Evolutionary conservation across 2,113 vertebrate genomes (phyloP).

Genomic region (Ammodytes dubius): DNA sequence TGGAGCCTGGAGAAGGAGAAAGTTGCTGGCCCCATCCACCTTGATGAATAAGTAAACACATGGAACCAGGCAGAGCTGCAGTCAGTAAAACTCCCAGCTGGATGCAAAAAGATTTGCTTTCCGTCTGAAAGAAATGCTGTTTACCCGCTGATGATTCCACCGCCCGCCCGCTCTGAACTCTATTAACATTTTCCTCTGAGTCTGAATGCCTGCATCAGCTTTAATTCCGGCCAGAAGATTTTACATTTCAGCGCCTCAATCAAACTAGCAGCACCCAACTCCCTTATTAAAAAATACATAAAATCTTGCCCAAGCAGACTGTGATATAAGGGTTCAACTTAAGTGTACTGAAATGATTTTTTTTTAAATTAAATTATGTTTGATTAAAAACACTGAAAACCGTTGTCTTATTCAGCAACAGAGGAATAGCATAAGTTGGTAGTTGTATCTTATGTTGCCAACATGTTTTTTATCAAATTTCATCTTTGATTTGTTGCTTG

Average conservation of each 20-base stretch:
- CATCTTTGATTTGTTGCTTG: too few species aligned
- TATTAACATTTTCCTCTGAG: conserved; percentile 62
- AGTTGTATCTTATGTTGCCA: too few species aligned
- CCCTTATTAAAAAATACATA: conserved; percentile 6
- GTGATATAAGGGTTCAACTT: background rate
- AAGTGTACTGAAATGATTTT: background rate
- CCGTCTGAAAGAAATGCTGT: conserved; percentile 65
- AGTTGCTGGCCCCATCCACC: conserved; percentile 37
- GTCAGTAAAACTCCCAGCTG: conserved; percentile 58
- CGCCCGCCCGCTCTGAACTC: conserved; percentile 61
- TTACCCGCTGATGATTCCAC: conserved; percentile 64
- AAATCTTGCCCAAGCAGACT: background rate
- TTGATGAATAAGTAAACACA: conserved; percentile 84
- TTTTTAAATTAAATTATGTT: too few species aligned
- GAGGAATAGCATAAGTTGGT: too few species aligned
- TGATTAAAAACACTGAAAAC: background rate
- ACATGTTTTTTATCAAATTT: too few species aligned
- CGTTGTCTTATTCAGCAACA: background rate
- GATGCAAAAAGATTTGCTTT: conserved; percentile 72
- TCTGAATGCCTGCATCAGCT: conserved; percentile 48
- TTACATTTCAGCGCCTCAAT: conserved; percentile 46
- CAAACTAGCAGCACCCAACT: conserved; percentile 10
- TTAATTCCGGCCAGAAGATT: conserved; percentile 52
- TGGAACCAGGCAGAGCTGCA: conserved; percentile 66
- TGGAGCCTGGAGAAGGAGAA: conserved; percentile 57